phyloP scores from a whole-genome alignment of 2,113 vertebrate genomes.

The Irena cyanogastra region DNA sequence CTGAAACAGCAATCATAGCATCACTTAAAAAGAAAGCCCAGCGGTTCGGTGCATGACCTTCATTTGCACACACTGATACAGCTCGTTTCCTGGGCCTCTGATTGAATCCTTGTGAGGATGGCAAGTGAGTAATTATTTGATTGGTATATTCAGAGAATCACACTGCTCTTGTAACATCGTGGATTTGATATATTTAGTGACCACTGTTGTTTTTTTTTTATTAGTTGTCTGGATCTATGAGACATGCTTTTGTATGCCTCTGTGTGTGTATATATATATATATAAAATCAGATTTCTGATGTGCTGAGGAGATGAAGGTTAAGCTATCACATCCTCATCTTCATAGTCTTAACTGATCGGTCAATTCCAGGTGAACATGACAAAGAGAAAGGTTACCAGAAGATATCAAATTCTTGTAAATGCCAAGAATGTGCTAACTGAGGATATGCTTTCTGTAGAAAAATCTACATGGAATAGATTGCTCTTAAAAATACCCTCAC shows the following conservation, averaged over 20 bases:
- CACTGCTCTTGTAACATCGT: not conserved
- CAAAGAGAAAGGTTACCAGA: not conserved
- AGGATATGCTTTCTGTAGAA: not conserved
- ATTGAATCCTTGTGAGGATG: not conserved
- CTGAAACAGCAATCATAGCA: not conserved
- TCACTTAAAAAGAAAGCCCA: not conserved
- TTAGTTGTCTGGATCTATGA: not conserved
- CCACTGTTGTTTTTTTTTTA: not conserved
- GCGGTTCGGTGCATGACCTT: not conserved
- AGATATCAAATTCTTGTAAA: not conserved
- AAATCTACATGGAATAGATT: not conserved
- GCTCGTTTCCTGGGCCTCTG: not conserved
- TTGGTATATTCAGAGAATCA: not conserved
- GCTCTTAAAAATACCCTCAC: not conserved
- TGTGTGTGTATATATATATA: not conserved
- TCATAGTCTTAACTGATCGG: not conserved
- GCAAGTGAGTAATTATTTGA: not conserved
- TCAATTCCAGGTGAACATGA: not conserved
- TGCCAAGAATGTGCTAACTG: not conserved
- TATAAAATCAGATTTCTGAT: not conserved
- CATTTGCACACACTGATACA: not conserved
- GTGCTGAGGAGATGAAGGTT: not conserved
- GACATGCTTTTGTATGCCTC: not conserved
- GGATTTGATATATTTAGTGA: not conserved
- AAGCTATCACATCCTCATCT: not conserved